Conservation (phyloP, 2,113 vertebrate species). For the Podarcis raffonei region DNA sequence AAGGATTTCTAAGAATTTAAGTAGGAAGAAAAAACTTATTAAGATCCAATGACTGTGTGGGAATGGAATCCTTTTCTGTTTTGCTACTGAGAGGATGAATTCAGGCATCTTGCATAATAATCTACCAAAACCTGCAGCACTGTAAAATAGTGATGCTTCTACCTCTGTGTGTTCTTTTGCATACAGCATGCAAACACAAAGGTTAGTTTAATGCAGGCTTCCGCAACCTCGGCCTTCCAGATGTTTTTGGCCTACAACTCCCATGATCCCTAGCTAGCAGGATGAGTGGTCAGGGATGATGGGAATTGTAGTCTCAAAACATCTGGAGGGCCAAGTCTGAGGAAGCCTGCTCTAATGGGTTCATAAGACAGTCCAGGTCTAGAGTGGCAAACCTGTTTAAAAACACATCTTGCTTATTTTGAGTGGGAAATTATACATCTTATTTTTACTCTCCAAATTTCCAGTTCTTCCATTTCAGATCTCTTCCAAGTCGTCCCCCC, state of each 20-base stretch:
- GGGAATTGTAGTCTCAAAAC: not conserved
- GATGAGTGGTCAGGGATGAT: not conserved
- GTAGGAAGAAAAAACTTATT: slow-evolving; percentile 2
- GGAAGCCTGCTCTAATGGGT: too few species aligned
- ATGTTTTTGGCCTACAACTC: too few species aligned
- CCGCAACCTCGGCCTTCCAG: too few species aligned
- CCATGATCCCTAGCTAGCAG: too few species aligned
- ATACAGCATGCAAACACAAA: not conserved
- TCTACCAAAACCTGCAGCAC: not conserved
- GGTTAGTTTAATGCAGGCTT: too few species aligned
- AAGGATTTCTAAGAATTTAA: slow-evolving; percentile 10
- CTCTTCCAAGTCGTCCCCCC: too few species aligned
- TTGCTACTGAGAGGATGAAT: not conserved
- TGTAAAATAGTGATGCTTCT: not conserved
- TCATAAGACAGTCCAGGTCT: too few species aligned
- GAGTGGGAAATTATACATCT: not conserved
- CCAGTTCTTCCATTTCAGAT: not conserved
- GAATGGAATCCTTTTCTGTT: not conserved
- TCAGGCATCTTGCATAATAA: not conserved
- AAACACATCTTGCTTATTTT: not conserved
- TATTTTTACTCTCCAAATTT: not conserved
- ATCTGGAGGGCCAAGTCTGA: too few species aligned
- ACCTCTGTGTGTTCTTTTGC: not conserved
- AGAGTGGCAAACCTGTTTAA: not conserved
- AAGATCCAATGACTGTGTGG: not conserved